phyloP scores from a whole-genome alignment of 2,888 invertebrate species.

The Sphaerophoria rueppellii region DNA sequence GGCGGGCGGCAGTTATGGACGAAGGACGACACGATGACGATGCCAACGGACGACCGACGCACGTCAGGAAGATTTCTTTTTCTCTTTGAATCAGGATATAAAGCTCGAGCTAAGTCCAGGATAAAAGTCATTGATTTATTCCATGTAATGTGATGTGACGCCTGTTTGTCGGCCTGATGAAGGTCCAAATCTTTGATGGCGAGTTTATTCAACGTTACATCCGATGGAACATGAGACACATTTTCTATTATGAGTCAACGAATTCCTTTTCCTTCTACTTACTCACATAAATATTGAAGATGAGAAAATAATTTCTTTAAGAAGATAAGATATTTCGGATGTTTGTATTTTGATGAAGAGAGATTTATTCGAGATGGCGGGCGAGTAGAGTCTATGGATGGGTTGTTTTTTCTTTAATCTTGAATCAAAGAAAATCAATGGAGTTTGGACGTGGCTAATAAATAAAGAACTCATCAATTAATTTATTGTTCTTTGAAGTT shows the following conservation, averaged over 20 bases:
- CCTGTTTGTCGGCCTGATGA: constrained; percentile 51
- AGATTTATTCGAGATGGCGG: constrained; percentile 17
- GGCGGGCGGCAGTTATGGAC: neutral
- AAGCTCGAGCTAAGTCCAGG: constrained; percentile 17
- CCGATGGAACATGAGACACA: neutral
- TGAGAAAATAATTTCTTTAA: neutral
- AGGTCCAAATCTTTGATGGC: neutral
- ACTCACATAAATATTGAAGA: neutral
- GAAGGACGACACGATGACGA: too few relatives aligned
- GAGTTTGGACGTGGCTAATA: neutral
- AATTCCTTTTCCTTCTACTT: neutral
- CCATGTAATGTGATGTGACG: constrained; percentile 51
- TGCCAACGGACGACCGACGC: too few relatives aligned
- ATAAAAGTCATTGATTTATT: constrained; percentile 53
- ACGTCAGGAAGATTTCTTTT: neutral
- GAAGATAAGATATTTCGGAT: neutral
- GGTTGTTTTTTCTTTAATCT: neutral
- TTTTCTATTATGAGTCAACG: constrained; percentile 14
- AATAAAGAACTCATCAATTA: constrained; percentile 8
- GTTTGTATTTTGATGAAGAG: constrained; percentile 20
- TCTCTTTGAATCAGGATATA: neutral
- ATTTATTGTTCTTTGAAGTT: constrained; percentile 46
- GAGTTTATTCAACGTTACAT: constrained; percentile 31
- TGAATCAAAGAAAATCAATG: neutral
- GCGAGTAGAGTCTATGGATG: neutral